Conservation (phyloP, 2,797 vertebrate genomes). For the Enteromius trimaculatus region DNA sequence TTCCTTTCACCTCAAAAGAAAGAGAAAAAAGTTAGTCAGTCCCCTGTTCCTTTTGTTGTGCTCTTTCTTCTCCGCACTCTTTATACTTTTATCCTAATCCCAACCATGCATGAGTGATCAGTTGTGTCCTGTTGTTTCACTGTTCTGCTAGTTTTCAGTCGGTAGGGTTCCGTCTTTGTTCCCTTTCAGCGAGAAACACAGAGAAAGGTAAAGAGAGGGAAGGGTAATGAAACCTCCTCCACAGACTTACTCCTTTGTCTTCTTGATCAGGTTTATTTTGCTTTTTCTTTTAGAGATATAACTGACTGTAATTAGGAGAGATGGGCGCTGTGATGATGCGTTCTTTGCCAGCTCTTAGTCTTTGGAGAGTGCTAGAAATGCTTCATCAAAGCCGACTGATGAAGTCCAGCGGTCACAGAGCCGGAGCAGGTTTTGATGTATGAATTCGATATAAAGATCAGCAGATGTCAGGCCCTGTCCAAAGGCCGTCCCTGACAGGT, state of each 20-base stretch:
- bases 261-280: slow-evolving; percentile 71
- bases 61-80: slow-evolving; percentile 93
- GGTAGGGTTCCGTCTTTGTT: slow-evolving; percentile 96
- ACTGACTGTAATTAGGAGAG: slow-evolving; percentile 79
- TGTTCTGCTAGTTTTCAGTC: slow-evolving; percentile 98
- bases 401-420: slow-evolving; percentile 68
- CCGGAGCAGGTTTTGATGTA: slow-evolving; percentile 73
- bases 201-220: slow-evolving; percentile 93
- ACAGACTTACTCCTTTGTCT: slow-evolving; percentile 87
- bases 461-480: slow-evolving; percentile 66
- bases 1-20: slow-evolving; percentile 80
- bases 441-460: slow-evolving; percentile 73
- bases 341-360: slow-evolving; percentile 55
- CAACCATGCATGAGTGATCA: slow-evolving; percentile 99
- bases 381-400: slow-evolving; percentile 73
- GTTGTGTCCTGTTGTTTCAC: slow-evolving; percentile 98
- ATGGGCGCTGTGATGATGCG: slow-evolving; percentile 74
- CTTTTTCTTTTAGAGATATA: slow-evolving; percentile 72
- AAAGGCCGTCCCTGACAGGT: slow-evolving; percentile 67
- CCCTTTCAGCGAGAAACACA: slow-evolving; percentile 93
- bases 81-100: slow-evolving; percentile 98
- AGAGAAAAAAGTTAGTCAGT: slow-evolving; percentile 93
- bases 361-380: slow-evolving; percentile 71
- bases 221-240: slow-evolving; percentile 89
- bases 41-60: slow-evolving; percentile 96